A percentile compares a stretch with the other conserved stretches of the same genome.
phyloP scores from a whole-genome alignment of 1,140 invertebrate genomes.

The Delia radicum region DNA sequence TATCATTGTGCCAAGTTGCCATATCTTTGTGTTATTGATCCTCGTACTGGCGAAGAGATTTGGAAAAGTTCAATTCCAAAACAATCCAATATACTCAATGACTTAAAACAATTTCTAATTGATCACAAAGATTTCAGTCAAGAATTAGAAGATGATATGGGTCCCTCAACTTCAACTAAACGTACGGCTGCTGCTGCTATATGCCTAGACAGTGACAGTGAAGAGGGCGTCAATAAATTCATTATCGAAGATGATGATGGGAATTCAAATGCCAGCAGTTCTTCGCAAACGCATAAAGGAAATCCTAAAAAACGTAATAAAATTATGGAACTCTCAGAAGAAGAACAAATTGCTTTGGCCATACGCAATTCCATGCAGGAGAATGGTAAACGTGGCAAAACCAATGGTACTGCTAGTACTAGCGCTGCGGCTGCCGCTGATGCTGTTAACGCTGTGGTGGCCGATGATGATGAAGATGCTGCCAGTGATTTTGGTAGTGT shows the following conservation, averaged over 20 bases:
- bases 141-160: slow-evolving; percentile 31
- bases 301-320: slow-evolving; percentile 40
- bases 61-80: slow-evolving; percentile 46
- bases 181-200: slow-evolving; percentile 36
- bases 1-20: slow-evolving; percentile 70
- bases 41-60: slow-evolving; percentile 69
- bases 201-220: slow-evolving; percentile 30
- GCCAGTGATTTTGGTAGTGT: slow-evolving; percentile 43
- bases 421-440: too few relatives aligned
- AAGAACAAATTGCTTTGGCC: slow-evolving; percentile 49
- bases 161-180: slow-evolving; percentile 40
- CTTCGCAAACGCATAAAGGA: slow-evolving; percentile 27
- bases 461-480: slow-evolving; percentile 25
- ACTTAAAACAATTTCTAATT: slow-evolving; percentile 42
- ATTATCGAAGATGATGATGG: slow-evolving; percentile 25
- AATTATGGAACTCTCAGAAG: slow-evolving; percentile 47
- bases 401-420: background rate
- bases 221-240: background rate
- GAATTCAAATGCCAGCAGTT: slow-evolving; percentile 15
- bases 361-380: slow-evolving; percentile 54
- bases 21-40: slow-evolving; percentile 74
- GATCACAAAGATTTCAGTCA: slow-evolving; percentile 45
- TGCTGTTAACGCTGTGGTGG: background rate
- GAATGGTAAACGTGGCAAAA: slow-evolving; percentile 35
- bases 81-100: slow-evolving; percentile 37